phyloP scores from a whole-genome alignment of 2,113 vertebrate genomes.

The Prochilodus magdalenae region DNA sequence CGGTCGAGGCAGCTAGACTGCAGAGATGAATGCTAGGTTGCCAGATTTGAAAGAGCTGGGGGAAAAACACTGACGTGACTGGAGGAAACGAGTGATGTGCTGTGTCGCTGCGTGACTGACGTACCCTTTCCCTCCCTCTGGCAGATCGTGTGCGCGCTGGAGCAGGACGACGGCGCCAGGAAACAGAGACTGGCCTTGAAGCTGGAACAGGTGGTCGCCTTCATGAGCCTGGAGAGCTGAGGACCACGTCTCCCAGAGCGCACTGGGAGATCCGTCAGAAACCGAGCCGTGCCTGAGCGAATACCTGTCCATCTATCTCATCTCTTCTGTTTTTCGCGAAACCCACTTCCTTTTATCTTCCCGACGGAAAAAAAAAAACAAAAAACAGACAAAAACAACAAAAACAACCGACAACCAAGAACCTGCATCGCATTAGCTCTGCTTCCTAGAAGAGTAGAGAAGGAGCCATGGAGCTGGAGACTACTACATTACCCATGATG shows the following conservation, averaged over 20 bases:
- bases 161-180: slow-evolving; percentile 93
- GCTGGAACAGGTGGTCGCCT: slow-evolving; percentile 98
- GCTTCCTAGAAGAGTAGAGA: slow-evolving; percentile 79
- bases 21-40: background rate
- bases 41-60: too few species aligned
- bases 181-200: slow-evolving; percentile 99
- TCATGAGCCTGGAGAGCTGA: slow-evolving; percentile 99
- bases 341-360: slow-evolving; percentile 65
- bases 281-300: slow-evolving; percentile 99
- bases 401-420: slow-evolving; percentile 44
- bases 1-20: background rate
- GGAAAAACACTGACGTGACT: background rate
- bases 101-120: slow-evolving; percentile 17
- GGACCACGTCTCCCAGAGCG: slow-evolving; percentile 94
- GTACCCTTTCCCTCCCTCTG: slow-evolving; percentile 27
- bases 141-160: slow-evolving; percentile 93
- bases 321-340: slow-evolving; percentile 65
- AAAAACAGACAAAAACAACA: slow-evolving; percentile 42
- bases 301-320: slow-evolving; percentile 90
- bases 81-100: background rate
- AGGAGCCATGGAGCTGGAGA: slow-evolving; percentile 65
- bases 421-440: slow-evolving; percentile 76
- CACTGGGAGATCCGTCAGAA: slow-evolving; percentile 92
- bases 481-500: slow-evolving; percentile 65
- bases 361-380: slow-evolving; percentile 44